Percentiles rank a stretch among this genome's conserved stretches.
Conservation (phyloP, 2,113 vertebrate species). For the Takifugu flavidus region DNA sequence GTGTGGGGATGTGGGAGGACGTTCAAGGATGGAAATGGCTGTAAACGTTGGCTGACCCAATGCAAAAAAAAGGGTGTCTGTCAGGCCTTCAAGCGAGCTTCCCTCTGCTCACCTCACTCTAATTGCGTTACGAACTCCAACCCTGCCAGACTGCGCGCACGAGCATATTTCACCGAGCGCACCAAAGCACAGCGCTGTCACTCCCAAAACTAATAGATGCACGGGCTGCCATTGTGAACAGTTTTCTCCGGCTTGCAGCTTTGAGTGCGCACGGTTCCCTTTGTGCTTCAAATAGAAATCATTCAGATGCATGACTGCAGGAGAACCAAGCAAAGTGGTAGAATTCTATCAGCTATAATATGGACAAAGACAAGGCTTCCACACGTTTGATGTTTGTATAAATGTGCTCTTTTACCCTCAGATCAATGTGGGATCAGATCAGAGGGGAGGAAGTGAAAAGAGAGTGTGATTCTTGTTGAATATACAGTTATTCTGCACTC, state of each 20-base stretch:
- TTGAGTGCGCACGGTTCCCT: conserved; percentile 5
- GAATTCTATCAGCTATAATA: conserved; percentile 1
- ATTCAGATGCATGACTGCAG: conserved; percentile 1
- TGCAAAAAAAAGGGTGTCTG: conserved; percentile 12
- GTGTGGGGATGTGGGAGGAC: neutral
- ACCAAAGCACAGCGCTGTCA: conserved; percentile 53
- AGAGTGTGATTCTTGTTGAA: too few relatives aligned
- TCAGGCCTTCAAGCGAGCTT: conserved; percentile 14
- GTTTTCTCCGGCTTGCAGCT: conserved; percentile 5
- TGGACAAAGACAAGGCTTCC: neutral
- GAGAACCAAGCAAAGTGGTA: neutral
- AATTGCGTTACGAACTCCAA: conserved; percentile 38
- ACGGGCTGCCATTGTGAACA: conserved; percentile 17
- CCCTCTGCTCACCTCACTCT: conserved; percentile 22
- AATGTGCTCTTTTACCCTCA: too few relatives aligned
- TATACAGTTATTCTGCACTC: neutral
- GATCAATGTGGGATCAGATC: too few relatives aligned
- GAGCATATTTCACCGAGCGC: conserved; percentile 44
- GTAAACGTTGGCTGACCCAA: conserved; percentile 10
- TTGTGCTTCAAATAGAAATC: conserved; percentile 28
- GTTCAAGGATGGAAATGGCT: neutral
- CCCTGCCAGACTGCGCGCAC: conserved; percentile 23
- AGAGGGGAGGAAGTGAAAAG: too few relatives aligned
- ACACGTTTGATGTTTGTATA: too few relatives aligned
- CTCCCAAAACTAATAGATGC: conserved; percentile 24